Evolutionary conservation across 2,113 vertebrate genomes (phyloP).

Genomic region (Mastomys coucha): DNA sequence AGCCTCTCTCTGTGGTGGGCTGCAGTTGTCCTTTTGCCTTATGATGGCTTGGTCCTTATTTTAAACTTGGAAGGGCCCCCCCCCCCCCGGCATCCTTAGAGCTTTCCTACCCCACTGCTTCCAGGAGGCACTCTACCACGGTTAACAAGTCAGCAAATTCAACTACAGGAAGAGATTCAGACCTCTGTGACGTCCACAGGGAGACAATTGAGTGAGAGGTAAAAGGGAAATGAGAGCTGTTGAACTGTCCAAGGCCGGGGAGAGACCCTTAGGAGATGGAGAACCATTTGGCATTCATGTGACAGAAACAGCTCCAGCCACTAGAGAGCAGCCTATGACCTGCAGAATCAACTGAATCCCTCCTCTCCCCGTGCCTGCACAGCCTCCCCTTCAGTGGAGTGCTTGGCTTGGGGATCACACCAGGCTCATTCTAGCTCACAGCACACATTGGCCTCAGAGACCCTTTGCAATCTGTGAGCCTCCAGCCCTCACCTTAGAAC

Average conservation of each 20-base stretch:
- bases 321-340: neutral
- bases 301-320: neutral
- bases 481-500: neutral
- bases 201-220: neutral
- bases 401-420: too few species aligned
- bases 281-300: neutral
- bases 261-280: neutral
- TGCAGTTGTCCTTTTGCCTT: neutral
- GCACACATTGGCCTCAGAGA: neutral
- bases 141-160: neutral
- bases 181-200: neutral
- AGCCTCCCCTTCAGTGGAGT: neutral
- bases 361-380: fast-evolving
- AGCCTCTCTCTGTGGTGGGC: neutral
- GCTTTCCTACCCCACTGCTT: neutral
- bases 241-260: neutral
- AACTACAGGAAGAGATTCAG: neutral
- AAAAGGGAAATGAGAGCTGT: neutral
- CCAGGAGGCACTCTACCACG: neutral
- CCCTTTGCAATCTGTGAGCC: too few species aligned
- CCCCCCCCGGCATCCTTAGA: neutral
- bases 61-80: neutral
- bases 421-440: neutral
- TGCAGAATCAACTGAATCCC: neutral
- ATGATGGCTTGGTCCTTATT: neutral